Evolutionary conservation across 23 tunicate genomes (phyloP).

Genomic region (Phallusia fumigata): DNA sequence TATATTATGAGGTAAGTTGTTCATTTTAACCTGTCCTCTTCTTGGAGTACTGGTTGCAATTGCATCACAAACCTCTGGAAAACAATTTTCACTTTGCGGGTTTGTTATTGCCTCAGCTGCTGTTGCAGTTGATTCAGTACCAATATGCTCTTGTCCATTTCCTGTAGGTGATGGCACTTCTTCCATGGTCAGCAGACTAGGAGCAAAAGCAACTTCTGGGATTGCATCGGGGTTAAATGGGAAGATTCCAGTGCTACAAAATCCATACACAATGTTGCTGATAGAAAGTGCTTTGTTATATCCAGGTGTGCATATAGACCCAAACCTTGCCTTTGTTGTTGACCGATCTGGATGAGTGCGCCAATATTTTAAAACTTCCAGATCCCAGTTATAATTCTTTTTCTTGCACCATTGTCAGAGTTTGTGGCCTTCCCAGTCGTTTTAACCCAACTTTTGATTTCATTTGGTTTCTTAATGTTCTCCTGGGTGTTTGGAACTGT

Average conservation of each 20-base stretch:
- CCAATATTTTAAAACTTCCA: conserved; percentile 41
- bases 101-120: too few species aligned
- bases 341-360: conserved; percentile 29
- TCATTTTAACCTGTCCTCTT: too few species aligned
- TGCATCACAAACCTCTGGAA: too few species aligned
- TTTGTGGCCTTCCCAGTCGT: conserved; percentile 25
- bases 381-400: conserved; percentile 36
- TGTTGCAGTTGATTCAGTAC: too few species aligned
- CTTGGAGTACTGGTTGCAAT: too few species aligned
- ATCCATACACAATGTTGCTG: conserved; percentile 32
- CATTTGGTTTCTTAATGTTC: conserved; percentile 35
- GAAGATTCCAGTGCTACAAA: conserved; percentile 34
- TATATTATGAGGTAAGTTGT: too few species aligned
- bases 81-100: too few species aligned
- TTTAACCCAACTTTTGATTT: background rate
- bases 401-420: conserved; percentile 27
- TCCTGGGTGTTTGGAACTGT: conserved; percentile 24
- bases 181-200: conserved; percentile 22
- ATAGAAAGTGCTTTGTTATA: conserved; percentile 28
- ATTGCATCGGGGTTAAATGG: conserved; percentile 32
- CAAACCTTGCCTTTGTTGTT: conserved; percentile 37
- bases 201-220: conserved; percentile 44
- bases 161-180: background rate
- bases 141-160: too few species aligned
- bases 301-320: conserved; percentile 36